Evolutionary conservation across 2,888 invertebrate genomes (phyloP), one percentile per base, ranked within the genome.

Genomic region (Melinopterus prodromus): DNA sequence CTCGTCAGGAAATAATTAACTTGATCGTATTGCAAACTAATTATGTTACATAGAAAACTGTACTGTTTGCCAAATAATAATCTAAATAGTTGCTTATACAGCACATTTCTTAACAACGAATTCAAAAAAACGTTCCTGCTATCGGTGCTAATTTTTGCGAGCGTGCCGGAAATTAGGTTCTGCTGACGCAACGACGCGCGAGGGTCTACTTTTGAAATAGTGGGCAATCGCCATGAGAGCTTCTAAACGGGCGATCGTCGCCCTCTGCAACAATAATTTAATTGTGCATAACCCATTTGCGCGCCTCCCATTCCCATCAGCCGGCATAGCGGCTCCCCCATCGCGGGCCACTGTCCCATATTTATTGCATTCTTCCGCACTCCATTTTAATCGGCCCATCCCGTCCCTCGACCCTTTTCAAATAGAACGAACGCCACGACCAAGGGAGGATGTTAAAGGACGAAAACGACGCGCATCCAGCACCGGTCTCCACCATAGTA

Each of bases 271-370:
- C 53, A 53, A 53, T 53, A 74, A 74, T 37, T 74, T 74, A 80
- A 80, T 80, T 80, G 79, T 80, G 79, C 79, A 80, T 80, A 80
- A 80, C 77, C 79, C 79, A 77, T 80, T 80, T 80, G 74, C 77
- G 74, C 77, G 77, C 77, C 71, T 80, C 74, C 77, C 74, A 77
- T 77, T 12, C 35, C 74, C 72, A 70, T 70, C 70, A 53, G 12
- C 9, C 53, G 5, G 53, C 53, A 53, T 53, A 53, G 53, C 53
- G 5, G 26, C 3, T 26, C 26, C 26, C 26, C 26, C 26, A 26
- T 26, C 26, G 26, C 16, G 74, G 74, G 74, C 37, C 15, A 26
- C n/a, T 37, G 74, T 26, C 36, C 74, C 74, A 74, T 74, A 74
- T 74, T 74, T 74, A 74, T 74, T 74, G 74, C 74, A 74, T 74